A percentile compares a stretch with the other conserved stretches of the same genome.
phyloP scores from a whole-genome alignment of 2,797 vertebrate genomes.

The Premnoplex brunnescens region DNA sequence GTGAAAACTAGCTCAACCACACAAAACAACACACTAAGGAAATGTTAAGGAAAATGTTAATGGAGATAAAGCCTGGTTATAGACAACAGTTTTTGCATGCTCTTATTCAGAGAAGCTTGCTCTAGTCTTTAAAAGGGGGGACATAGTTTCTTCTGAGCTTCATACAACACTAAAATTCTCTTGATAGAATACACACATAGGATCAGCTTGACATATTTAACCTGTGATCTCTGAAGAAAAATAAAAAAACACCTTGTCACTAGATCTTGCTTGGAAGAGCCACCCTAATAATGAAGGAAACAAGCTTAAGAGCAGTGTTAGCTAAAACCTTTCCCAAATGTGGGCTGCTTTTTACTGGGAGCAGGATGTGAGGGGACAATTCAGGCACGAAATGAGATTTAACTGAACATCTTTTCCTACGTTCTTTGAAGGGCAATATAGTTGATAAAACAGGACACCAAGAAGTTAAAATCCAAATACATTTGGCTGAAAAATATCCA shows the following conservation, averaged over 20 bases:
- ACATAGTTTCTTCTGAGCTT: not conserved
- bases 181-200: not conserved
- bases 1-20: not conserved
- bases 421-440: not conserved
- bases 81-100: not conserved
- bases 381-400: not conserved
- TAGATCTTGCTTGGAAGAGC: not conserved
- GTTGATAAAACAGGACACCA: not conserved
- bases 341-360: not conserved
- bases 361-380: fast-evolving
- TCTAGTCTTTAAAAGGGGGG: not conserved
- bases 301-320: not conserved
- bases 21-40: not conserved
- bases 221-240: not conserved
- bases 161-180: not conserved
- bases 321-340: not conserved
- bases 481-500: fast-evolving
- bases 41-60: not conserved
- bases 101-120: not conserved
- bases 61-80: not conserved
- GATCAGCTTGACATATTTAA: not conserved
- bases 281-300: not conserved
- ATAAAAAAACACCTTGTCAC: not conserved
- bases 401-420: not conserved
- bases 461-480: not conserved